Percentiles rank a stretch among this genome's conserved stretches.
Conservation (phyloP, 2,888 invertebrate species). For the Eilema griseolum region DNA sequence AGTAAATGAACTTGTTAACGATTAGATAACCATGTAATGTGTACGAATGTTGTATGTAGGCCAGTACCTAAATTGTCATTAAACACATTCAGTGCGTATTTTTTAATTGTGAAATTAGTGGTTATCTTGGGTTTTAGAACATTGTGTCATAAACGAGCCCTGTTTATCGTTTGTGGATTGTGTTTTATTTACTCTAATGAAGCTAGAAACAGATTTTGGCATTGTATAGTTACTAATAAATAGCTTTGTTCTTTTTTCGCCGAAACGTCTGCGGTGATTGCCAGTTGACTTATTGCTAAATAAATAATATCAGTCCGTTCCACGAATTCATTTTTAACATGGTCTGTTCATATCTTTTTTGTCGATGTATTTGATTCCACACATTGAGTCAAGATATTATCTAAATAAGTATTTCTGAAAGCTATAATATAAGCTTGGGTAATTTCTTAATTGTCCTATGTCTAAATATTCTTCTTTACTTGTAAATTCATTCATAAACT, state of each 20-base stretch:
- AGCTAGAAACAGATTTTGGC: constrained; percentile 16
- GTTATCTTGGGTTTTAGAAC: constrained; percentile 35
- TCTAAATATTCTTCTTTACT: too few species aligned
- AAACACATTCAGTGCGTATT: constrained; percentile 33
- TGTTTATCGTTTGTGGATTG: constrained; percentile 13
- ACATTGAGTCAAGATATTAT: not conserved
- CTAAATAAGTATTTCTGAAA: not conserved
- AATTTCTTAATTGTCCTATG: not conserved
- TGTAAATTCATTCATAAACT: too few species aligned
- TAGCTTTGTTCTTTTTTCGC: constrained; percentile 12
- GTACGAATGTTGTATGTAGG: constrained; percentile 41
- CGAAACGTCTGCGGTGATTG: constrained; percentile 15
- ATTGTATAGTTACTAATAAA: constrained; percentile 3
- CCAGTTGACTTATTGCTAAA: not conserved
- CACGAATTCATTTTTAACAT: constrained; percentile 12
- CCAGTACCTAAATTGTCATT: constrained; percentile 35
- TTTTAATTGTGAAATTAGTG: constrained; percentile 31
- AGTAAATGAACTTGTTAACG: constrained; percentile 43
- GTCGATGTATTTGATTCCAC: not conserved
- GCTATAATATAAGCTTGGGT: not conserved
- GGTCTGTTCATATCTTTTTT: not conserved
- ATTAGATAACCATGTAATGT: constrained; percentile 48
- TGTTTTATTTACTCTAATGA: constrained; percentile 21
- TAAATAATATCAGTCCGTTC: constrained; percentile 15
- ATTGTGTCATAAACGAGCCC: constrained; percentile 12